Conservation (phyloP, 2,797 vertebrate species). For the Sarcoramphus papa region DNA sequence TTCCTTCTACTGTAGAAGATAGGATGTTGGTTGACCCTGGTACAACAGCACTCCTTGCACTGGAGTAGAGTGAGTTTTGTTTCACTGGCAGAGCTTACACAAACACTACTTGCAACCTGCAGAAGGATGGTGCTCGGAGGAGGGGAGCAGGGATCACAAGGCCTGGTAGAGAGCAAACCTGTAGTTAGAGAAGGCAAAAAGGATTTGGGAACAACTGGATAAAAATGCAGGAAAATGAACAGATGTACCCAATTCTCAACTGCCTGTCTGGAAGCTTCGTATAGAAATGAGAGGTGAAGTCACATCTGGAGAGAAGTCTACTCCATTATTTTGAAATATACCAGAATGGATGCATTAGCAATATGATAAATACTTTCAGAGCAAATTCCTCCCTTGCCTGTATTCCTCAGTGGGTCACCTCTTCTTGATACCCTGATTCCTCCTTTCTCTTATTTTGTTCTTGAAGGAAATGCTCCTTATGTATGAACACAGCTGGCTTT, state of each 20-base stretch:
- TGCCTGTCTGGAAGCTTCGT: background rate
- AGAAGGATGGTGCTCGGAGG: accelerated
- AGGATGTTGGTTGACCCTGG: background rate
- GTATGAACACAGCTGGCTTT: slow-evolving; percentile 32
- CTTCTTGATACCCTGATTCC: background rate
- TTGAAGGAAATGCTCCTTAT: background rate
- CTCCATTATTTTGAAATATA: background rate
- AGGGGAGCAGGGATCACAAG: background rate
- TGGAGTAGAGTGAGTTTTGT: background rate
- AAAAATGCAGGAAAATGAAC: background rate
- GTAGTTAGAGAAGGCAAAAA: background rate
- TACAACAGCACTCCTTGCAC: background rate
- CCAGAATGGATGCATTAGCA: background rate
- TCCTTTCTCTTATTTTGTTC: background rate
- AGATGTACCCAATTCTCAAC: background rate
- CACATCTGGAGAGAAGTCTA: slow-evolving; percentile 2
- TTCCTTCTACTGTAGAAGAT: background rate
- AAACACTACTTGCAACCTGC: background rate
- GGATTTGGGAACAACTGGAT: background rate
- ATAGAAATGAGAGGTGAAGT: background rate
- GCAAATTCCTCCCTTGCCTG: background rate
- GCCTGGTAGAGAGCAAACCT: background rate
- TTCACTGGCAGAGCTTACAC: background rate
- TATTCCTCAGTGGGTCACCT: slow-evolving; percentile 19
- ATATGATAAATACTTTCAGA: background rate